These are phyloP conservation scores for Karalla daura DNA, from an alignment of 2,797 vertebrate species.

Conservation along the genomic window DNA sequence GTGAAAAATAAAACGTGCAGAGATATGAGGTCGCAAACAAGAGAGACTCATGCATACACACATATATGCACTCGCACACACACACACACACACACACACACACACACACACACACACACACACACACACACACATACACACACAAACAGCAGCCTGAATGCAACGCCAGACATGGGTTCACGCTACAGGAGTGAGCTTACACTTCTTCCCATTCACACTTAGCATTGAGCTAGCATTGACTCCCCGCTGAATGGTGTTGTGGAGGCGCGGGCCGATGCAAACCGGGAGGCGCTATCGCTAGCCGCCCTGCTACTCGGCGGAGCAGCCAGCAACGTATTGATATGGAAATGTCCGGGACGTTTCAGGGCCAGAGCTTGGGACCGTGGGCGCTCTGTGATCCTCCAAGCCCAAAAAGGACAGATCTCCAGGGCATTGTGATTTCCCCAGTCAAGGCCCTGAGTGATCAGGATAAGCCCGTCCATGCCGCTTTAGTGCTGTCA, in stretches of 20 bases:
- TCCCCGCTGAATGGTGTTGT: constrained; percentile 67
- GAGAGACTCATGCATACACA: constrained; percentile 14
- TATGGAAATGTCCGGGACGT: constrained; percentile 75
- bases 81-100: too few relatives aligned
- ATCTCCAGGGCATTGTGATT: constrained; percentile 79
- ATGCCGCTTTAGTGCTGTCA: constrained; percentile 78
- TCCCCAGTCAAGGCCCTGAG: constrained; percentile 78
- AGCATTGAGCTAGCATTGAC: constrained; percentile 73
- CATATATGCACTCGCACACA: too few relatives aligned
- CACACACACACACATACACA: too few relatives aligned
- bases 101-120: too few relatives aligned
- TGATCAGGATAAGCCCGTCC: constrained; percentile 80
- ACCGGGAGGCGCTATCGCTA: constrained; percentile 68
- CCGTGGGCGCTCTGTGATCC: constrained; percentile 78
- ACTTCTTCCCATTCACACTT: constrained; percentile 63
- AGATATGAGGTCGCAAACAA: constrained; percentile 26
- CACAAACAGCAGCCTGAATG: constrained; percentile 40
- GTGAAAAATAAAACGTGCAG: constrained; percentile 18
- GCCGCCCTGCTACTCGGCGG: constrained; percentile 66
- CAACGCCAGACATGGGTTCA: constrained; percentile 51
- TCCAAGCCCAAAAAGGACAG: constrained; percentile 75
- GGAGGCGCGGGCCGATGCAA: constrained; percentile 60
- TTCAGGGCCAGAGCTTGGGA: constrained; percentile 75
- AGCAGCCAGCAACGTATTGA: constrained; percentile 67
- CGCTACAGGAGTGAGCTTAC: constrained; percentile 56